Conservation (phyloP, 2,888 invertebrate genomes). For the Pyrochroa serraticornis region DNA sequence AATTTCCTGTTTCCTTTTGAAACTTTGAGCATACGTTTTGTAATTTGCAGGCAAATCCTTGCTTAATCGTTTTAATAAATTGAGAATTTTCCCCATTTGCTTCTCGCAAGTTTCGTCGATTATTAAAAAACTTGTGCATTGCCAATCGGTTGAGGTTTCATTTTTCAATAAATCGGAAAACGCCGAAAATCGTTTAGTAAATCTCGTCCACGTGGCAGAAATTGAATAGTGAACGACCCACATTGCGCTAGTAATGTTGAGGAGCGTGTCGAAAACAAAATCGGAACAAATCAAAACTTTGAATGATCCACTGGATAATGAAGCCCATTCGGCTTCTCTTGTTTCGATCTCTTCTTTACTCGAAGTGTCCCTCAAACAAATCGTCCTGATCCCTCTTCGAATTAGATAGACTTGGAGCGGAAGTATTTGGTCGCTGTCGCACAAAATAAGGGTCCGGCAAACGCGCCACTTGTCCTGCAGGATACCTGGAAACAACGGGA, state of each 20-base stretch:
- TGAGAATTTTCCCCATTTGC: constrained; percentile 54
- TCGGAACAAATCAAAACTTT: constrained; percentile 73
- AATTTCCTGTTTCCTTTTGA: constrained; percentile 34
- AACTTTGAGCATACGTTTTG: constrained; percentile 41
- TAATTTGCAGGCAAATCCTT: constrained; percentile 9
- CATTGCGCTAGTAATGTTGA: constrained; percentile 69
- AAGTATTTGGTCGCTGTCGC: constrained; percentile 65
- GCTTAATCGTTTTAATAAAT: constrained; percentile 31
- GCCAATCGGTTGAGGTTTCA: constrained; percentile 44
- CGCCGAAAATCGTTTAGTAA: constrained; percentile 72
- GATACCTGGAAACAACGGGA: constrained; percentile 58
- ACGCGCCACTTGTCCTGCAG: constrained; percentile 58
- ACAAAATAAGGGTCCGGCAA: constrained; percentile 68
- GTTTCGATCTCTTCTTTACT: constrained; percentile 36
- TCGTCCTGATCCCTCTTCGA: constrained; percentile 39
- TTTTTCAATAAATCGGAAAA: constrained; percentile 55
- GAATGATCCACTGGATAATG: constrained; percentile 44
- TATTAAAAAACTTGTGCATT: constrained; percentile 37
- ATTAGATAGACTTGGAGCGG: constrained; percentile 49
- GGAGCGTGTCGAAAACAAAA: constrained; percentile 62
- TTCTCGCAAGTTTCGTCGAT: constrained; percentile 55
- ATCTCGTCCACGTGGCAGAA: constrained; percentile 68
- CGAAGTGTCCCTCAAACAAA: constrained; percentile 40
- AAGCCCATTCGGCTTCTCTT: constrained; percentile 41
- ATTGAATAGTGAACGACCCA: constrained; percentile 76